A percentile compares a stretch with the other conserved stretches of the same genome.
These are phyloP conservation scores for Paratrypauchen microcephalus DNA, from an alignment of 2,797 vertebrate genomes.

Conservation along the genomic window DNA sequence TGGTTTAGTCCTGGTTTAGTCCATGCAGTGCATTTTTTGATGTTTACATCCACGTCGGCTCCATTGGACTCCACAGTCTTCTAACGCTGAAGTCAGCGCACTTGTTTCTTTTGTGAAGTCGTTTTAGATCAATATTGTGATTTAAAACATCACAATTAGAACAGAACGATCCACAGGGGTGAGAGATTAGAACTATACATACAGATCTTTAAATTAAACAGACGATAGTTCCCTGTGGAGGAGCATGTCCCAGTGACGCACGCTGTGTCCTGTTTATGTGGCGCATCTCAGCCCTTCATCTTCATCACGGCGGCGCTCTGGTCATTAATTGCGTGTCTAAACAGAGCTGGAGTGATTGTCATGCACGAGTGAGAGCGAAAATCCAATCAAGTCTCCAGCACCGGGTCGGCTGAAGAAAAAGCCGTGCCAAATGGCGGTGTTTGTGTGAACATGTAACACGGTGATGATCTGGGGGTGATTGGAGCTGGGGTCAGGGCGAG, in stretches of 20 bases:
- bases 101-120: too few species aligned
- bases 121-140: too few species aligned
- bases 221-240: too few species aligned
- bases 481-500: constrained; percentile 48
- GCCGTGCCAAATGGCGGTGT: constrained; percentile 71
- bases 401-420: constrained; percentile 68
- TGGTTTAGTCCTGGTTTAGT: too few species aligned
- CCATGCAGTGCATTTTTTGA: too few species aligned
- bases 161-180: too few species aligned
- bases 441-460: constrained; percentile 76
- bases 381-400: constrained; percentile 72
- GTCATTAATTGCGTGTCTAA: constrained; percentile 72
- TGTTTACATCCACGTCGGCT: too few species aligned
- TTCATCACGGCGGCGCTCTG: constrained; percentile 33
- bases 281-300: constrained; percentile 40
- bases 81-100: too few species aligned
- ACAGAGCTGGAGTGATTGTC: constrained; percentile 70
- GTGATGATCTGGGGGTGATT: constrained; percentile 76
- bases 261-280: constrained; percentile 47
- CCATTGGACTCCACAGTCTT: too few species aligned
- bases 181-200: too few species aligned
- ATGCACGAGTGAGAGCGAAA: constrained; percentile 44
- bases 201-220: too few species aligned
- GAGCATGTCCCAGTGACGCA: neutral
- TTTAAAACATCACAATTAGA: too few species aligned